phyloP scores from a whole-genome alignment of 2,797 vertebrate genomes.

The Thaleichthys pacificus region DNA sequence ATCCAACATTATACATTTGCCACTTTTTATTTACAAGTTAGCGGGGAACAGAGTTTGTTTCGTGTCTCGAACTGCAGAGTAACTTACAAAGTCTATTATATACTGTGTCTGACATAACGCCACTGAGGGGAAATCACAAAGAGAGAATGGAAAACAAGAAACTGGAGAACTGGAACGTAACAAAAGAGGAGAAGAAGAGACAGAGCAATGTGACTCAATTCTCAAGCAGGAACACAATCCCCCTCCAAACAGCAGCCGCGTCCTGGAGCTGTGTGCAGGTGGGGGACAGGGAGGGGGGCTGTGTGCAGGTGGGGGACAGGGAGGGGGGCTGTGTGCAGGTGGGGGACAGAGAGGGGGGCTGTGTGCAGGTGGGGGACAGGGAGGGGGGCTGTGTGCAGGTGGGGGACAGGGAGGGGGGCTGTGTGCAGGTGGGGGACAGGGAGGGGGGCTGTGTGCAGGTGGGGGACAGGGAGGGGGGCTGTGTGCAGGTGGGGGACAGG shows the following conservation, averaged over 20 bases:
- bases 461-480: no score
- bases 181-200: neutral
- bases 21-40: conserved; percentile 28
- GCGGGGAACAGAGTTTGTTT: neutral
- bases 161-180: conserved; percentile 17
- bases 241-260: conserved; percentile 13
- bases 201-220: neutral
- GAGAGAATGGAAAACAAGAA: conserved; percentile 13
- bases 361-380: no score
- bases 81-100: conserved; percentile 20
- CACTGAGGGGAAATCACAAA: conserved; percentile 10
- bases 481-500: no score
- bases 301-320: conserved; percentile 24
- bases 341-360: neutral
- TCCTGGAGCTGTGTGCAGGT: conserved; percentile 19
- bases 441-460: no score
- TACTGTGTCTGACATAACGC: neutral
- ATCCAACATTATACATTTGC: conserved; percentile 14
- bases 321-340: conserved; percentile 31
- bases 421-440: no score
- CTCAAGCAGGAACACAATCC: neutral
- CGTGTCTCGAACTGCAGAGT: conserved; percentile 15
- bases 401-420: no score
- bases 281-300: neutral
- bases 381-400: no score